These are phyloP conservation scores for Reinhardtius hippoglossoides DNA, from an alignment of 2,113 vertebrate species.

Conservation along the genomic window DNA sequence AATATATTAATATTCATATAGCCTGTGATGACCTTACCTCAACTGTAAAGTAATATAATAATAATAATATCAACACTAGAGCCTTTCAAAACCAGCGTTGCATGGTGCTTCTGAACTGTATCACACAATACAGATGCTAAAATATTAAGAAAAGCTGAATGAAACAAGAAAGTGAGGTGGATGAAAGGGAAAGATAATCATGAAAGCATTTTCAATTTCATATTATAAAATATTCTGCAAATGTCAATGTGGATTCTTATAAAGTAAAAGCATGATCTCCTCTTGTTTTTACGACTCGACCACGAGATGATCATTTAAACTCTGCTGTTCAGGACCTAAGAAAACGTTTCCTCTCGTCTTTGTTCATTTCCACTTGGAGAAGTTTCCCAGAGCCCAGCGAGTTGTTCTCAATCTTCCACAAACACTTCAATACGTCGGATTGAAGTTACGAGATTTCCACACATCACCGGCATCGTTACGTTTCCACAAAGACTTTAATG, in stretches of 20 bases:
- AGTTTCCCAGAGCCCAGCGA: neutral
- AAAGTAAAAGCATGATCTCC: neutral
- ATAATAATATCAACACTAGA: too few species aligned
- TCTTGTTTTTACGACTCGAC: too few species aligned
- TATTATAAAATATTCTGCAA: neutral
- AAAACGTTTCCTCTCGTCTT: neutral
- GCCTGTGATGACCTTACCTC: too few species aligned
- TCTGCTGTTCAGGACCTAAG: neutral
- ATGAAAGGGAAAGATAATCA: neutral
- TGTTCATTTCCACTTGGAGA: neutral
- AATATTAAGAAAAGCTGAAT: too few species aligned
- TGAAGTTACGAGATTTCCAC: neutral
- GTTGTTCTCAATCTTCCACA: too few species aligned
- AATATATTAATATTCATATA: too few species aligned
- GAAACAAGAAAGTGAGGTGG: too few species aligned
- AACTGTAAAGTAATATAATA: too few species aligned
- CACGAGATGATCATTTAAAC: neutral
- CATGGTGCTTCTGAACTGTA: too few species aligned
- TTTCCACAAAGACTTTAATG: conserved; percentile 22
- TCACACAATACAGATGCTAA: too few species aligned
- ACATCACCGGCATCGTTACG: neutral
- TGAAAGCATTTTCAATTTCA: neutral
- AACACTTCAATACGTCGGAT: too few species aligned
- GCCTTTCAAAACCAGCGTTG: too few species aligned
- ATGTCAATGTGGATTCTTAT: neutral